Base-by-base conservation (phyloP, 2,888 invertebrate genomes). In the Petrophora chlorosata region DNA sequence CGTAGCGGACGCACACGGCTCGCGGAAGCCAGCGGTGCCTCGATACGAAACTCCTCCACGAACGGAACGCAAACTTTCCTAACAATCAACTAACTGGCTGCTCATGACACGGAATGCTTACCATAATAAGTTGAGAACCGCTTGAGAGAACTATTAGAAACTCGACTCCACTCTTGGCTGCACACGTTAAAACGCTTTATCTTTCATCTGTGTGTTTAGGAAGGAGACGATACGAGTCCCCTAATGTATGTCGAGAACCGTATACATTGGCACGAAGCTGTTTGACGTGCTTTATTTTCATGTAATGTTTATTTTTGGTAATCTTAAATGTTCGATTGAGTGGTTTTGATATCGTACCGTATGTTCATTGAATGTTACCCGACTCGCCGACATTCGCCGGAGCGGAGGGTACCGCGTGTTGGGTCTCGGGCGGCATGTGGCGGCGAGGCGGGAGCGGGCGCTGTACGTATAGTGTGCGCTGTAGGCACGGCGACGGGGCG, bases 81-180 rank as follows among this genome's bases (percentile, higher is more conserved):
- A 75, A 74, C 57, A 71, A 77, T 76, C 61, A 70, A 70, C 71
- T 73, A 76, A 76, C n/a, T 87, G 86, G 86, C 87, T 86, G 86
- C 76, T 87, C 82, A 85, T 86, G 67, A 85, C 88, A 89, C 87
- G 81, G 85, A 88, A 89, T 88, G 89, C 89, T 88, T 87, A 79
- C 77, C 79, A 79, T 83, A 79, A 79, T 76, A 76, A 81, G 66
- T 79, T 80, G 72, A 76, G 76, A 79, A 81, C 72, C 76, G 88
- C 88, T 87, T 89, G 76, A 80, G 79, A 83, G 75, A 84, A 88
- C 85, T 89, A 88, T 87, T 88, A 88, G 87, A 80, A 81, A 73
- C 73, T 88, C 85, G 86, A 83, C 80, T 85, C 85, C 85, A 89
- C 86, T 89, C 78, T 90, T 88, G 89, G 89, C 89, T 90, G 89